phyloP scores from a whole-genome alignment of 2,797 vertebrate genomes.

The Chloroceryle amazona region DNA sequence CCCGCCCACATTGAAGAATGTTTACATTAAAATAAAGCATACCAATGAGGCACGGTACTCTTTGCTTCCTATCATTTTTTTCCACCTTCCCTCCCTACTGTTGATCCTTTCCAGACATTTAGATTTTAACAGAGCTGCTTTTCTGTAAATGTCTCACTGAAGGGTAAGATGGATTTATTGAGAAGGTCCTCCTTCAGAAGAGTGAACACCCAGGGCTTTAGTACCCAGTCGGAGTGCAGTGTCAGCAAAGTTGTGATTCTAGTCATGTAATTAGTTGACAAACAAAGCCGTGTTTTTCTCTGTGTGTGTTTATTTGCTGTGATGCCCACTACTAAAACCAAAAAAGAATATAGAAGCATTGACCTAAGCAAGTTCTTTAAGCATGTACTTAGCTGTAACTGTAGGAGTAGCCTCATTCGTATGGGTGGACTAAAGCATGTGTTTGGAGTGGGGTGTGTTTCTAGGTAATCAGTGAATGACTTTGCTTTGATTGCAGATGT shows the following conservation, averaged over 20 bases:
- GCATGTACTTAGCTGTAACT: not conserved
- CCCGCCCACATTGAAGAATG: not conserved
- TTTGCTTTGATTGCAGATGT: not conserved
- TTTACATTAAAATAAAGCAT: slow-evolving; percentile 46
- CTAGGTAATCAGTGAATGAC: not conserved
- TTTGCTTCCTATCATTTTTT: slow-evolving; percentile 39
- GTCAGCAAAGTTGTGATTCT: not conserved
- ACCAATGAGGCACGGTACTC: not conserved
- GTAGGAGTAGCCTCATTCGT: not conserved
- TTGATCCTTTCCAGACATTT: slow-evolving; percentile 57
- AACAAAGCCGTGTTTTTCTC: not conserved
- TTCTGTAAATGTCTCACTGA: slow-evolving; percentile 6
- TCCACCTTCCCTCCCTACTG: not conserved
- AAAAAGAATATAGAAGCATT: not conserved
- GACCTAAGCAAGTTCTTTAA: not conserved
- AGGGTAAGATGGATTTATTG: not conserved
- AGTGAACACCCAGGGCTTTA: not conserved
- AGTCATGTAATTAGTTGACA: not conserved
- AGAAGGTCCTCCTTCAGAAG: not conserved
- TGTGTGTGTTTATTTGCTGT: not conserved
- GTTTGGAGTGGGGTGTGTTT: not conserved
- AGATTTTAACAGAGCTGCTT: slow-evolving; percentile 50
- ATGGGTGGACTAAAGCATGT: not conserved
- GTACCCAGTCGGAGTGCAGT: not conserved
- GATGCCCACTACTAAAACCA: not conserved